Conservation (phyloP, 2,113 vertebrate genomes). For the Cichladusa arquata region DNA sequence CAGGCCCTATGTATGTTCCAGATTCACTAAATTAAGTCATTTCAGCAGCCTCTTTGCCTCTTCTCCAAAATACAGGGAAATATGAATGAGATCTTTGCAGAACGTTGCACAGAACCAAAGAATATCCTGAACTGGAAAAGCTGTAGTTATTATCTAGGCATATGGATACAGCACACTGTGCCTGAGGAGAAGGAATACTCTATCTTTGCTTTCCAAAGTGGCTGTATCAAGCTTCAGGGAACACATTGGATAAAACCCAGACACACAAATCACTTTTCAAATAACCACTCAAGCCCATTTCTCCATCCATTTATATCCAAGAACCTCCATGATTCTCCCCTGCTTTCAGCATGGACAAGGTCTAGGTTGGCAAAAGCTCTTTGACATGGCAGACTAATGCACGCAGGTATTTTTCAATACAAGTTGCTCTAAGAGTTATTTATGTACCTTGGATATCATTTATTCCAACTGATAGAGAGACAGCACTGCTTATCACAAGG, state of each 20-base stretch:
- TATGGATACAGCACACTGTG: background rate
- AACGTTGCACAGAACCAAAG: background rate
- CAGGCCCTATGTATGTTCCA: rapidly evolving
- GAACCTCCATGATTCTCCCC: background rate
- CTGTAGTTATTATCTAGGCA: background rate
- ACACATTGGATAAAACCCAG: background rate
- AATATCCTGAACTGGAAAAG: background rate
- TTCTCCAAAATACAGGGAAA: background rate
- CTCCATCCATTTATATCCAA: background rate
- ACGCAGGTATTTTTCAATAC: background rate
- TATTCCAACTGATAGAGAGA: background rate
- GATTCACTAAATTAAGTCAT: background rate
- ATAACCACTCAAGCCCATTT: background rate
- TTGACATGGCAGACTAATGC: background rate
- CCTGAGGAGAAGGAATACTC: background rate
- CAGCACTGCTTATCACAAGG: background rate
- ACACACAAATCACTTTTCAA: constrained; percentile 24
- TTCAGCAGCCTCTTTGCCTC: background rate
- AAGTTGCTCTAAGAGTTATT: background rate
- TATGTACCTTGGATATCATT: rapidly evolving
- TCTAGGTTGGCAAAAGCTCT: background rate
- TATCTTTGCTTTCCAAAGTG: background rate
- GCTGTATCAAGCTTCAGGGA: background rate
- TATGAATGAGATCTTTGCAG: rapidly evolving
- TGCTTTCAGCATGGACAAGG: background rate